phyloP scores from a whole-genome alignment of 1,140 invertebrate species.

The Drosophila truncata region DNA sequence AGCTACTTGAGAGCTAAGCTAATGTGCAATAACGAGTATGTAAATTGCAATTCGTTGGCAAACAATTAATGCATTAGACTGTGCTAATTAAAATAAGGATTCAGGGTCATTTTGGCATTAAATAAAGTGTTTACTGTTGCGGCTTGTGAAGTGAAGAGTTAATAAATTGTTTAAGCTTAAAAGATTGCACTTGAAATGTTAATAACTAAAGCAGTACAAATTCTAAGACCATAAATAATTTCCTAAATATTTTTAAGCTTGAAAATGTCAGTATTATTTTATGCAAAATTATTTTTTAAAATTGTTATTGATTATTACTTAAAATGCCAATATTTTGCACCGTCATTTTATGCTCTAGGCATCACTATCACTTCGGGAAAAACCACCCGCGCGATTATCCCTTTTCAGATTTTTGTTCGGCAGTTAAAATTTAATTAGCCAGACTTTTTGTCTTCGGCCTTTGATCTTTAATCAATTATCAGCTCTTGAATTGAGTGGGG shows the following conservation, averaged over 20 bases:
- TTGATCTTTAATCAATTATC: constrained; percentile 59
- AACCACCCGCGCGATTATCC: constrained; percentile 47
- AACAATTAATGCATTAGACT: constrained; percentile 12
- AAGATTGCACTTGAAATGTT: not conserved
- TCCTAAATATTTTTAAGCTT: rapidly evolving
- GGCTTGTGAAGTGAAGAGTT: not conserved
- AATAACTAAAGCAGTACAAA: not conserved
- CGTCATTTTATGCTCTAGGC: constrained; percentile 5
- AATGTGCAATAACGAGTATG: constrained; percentile 25
- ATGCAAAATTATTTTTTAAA: not conserved
- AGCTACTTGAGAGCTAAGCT: constrained; percentile 13
- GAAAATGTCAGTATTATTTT: not conserved
- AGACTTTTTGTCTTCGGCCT: constrained; percentile 45
- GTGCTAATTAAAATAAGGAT: constrained; percentile 22
- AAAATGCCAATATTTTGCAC: not conserved
- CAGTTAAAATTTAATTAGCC: constrained; percentile 69
- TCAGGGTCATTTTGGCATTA: not conserved
- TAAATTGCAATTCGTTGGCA: constrained; percentile 15
- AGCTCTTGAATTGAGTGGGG: constrained; percentile 37
- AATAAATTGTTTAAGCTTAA: not conserved
- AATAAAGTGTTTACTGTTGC: not conserved
- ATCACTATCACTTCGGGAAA: constrained; percentile 31
- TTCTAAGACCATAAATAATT: not conserved
- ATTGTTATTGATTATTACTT: not conserved
- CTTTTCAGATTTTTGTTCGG: constrained; percentile 49